These are phyloP conservation scores for Australoheros facetus DNA, from an alignment of 2,797 vertebrate species.

Conservation along the genomic window DNA sequence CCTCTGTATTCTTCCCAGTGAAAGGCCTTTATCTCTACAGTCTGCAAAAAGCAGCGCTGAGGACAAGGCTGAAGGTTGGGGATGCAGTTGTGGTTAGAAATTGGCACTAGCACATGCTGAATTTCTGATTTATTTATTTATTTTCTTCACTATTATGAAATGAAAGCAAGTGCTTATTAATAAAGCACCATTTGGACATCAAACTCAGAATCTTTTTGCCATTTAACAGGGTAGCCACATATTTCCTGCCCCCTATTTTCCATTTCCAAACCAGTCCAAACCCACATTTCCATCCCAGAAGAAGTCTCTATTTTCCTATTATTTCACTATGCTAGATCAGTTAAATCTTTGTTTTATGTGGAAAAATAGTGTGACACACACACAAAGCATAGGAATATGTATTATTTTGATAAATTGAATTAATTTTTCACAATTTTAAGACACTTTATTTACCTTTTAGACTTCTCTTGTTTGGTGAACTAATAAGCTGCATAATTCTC, in stretches of 20 bases:
- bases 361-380: background rate
- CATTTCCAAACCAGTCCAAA: slow-evolving; percentile 21
- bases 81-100: background rate
- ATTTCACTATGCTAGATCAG: background rate
- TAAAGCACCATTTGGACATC: background rate
- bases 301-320: background rate
- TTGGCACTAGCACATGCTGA: slow-evolving; percentile 3
- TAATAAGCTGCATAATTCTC: background rate
- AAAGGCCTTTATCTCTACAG: slow-evolving; percentile 27
- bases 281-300: slow-evolving; percentile 1
- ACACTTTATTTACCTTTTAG: background rate
- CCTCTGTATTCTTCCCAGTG: slow-evolving; percentile 19
- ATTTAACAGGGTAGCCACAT: background rate
- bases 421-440: no score
- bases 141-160: background rate
- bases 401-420: background rate
- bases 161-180: slow-evolving; percentile 15
- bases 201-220: background rate
- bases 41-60: slow-evolving; percentile 3
- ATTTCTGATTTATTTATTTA: background rate
- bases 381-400: background rate
- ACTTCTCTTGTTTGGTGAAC: rapidly evolving
- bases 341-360: background rate
- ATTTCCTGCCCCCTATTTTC: background rate
- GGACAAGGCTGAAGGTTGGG: background rate